A percentile compares a stretch with the other conserved stretches of the same genome.
Conservation (phyloP, 2,113 vertebrate species). For the Dromiciops gliroides region DNA sequence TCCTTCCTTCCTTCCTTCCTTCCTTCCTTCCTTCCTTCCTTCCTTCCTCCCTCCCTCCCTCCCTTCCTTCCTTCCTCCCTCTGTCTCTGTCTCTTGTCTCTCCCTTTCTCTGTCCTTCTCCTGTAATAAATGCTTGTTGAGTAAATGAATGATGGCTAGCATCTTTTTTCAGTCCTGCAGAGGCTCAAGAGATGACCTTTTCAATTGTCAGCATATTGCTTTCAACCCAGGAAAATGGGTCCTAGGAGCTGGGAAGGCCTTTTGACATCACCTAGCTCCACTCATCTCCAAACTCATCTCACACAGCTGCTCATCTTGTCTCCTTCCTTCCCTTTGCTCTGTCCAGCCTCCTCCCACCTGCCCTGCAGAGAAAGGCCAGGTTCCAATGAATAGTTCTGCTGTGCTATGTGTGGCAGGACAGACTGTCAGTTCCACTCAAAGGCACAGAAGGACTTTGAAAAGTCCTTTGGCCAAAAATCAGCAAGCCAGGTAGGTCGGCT, state of each 20-base stretch:
- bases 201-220: not conserved
- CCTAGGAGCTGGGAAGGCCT: not conserved
- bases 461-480: not conserved
- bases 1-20: too few relatives aligned
- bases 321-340: not conserved
- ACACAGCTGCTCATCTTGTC: not conserved
- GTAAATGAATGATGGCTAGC: too few relatives aligned
- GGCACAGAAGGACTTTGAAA: not conserved
- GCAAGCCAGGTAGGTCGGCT: not conserved
- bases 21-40: too few relatives aligned
- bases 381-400: not conserved
- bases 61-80: too few relatives aligned
- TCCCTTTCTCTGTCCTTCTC: too few relatives aligned
- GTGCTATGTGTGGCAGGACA: not conserved
- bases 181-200: not conserved
- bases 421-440: not conserved
- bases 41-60: too few relatives aligned
- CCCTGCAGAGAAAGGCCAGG: not conserved
- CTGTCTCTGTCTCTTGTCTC: too few relatives aligned
- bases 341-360: not conserved
- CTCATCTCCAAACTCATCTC: not conserved
- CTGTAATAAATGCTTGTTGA: too few relatives aligned
- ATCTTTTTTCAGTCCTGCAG: not conserved
- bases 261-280: not conserved
- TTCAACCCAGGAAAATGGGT: not conserved